Base-by-base conservation (phyloP, 2,888 invertebrate species). In the Tanytarsus gracilentus region DNA sequence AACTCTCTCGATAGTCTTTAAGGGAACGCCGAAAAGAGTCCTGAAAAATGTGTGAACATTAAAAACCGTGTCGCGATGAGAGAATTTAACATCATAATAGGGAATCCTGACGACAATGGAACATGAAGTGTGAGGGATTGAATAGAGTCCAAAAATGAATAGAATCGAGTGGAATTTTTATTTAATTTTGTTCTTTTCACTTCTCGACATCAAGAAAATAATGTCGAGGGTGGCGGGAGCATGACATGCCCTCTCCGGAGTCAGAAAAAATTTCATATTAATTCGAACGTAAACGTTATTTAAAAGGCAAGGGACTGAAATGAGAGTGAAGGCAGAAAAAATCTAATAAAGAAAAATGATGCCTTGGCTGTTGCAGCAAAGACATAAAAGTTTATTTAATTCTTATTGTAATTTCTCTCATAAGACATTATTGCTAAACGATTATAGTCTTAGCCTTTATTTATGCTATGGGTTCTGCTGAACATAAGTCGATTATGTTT, bases 371-470 rank as follows among this genome's bases (percentile, higher is more conserved):
- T 11, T n/a, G 21, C 14, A 18, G 14, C 40, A 27, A 11, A 40
- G 26, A 55, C 55, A 55, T 55, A 55, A 55, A 55, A 55, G 55
- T 55, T 55, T 55, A 55, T 55, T 55, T 55, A 55, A 55, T 55
- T 55, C 33, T 33, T 23, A 55, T 55, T 55, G 55, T 55, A 55
- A 55, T 55, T 53, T 55, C 26, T 55, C 14, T 11, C 30, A 21
- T 16, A 52, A 52, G 21, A 52, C 30, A 51, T 30, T 36, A 52
- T 40, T 25, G 16, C 40, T 26, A 16, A 40, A 40, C 40, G 55
- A 55, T 55, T 55, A 55, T 26, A 23, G 55, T 55, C 40, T 55
- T 55, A 55, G 27, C 55, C n/a, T 39, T 53, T 55, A 55, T 55
- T 55, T 55, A 55, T 55, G 33, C 53, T 27, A 14, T 49, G n/a